A percentile compares a stretch with the other conserved stretches of the same genome.
Conservation (phyloP, 2,113 vertebrate genomes). For the Atractosteus spatula region DNA sequence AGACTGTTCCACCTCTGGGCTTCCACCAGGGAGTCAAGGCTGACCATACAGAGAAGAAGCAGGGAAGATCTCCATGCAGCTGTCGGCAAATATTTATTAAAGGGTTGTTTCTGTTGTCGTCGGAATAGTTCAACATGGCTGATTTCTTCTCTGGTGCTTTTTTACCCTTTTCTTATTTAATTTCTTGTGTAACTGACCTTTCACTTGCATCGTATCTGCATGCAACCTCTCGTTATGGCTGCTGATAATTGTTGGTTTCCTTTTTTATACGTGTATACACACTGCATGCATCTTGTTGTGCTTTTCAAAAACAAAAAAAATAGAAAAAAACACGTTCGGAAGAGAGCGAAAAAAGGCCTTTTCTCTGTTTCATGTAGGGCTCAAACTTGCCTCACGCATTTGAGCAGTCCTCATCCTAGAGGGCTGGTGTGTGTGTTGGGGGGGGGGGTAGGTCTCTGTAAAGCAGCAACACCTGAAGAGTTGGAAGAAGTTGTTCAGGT, state of each 20-base stretch:
- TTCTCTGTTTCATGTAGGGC: too few relatives aligned
- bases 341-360: too few relatives aligned
- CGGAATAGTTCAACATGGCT: neutral
- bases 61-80: neutral
- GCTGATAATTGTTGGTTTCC: constrained; percentile 64
- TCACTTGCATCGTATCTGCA: constrained; percentile 14
- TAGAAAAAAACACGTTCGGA: constrained; percentile 38
- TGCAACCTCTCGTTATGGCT: constrained; percentile 47
- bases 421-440: too few relatives aligned
- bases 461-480: too few relatives aligned
- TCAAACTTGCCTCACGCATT: too few relatives aligned
- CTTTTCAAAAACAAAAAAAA: constrained; percentile 44
- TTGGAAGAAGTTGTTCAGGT: too few relatives aligned
- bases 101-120: neutral
- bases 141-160: constrained; percentile 4
- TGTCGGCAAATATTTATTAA: too few relatives aligned
- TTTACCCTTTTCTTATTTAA: neutral
- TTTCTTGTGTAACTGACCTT: constrained; percentile 15
- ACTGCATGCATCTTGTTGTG: constrained; percentile 55
- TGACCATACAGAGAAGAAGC: too few relatives aligned
- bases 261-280: constrained; percentile 52
- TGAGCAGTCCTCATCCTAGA: too few relatives aligned
- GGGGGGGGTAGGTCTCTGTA: too few relatives aligned
- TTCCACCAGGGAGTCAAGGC: too few relatives aligned
- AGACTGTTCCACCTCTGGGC: too few relatives aligned